Conservation (phyloP, 2,888 invertebrate species). For the Colostygia pectinataria region DNA sequence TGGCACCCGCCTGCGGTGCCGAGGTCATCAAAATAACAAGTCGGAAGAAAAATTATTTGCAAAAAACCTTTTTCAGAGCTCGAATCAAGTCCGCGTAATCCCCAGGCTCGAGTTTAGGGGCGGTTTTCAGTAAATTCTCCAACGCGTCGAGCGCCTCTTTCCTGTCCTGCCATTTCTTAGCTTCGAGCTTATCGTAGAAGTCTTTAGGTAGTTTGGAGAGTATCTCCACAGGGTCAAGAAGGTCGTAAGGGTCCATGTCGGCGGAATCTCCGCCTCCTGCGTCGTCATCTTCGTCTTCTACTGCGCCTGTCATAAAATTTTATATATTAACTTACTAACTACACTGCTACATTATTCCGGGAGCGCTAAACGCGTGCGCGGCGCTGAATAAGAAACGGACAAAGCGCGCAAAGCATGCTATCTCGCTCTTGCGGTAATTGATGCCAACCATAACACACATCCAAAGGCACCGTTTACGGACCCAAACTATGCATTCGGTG, state of each 20-base stretch:
- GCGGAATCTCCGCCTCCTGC: constrained; percentile 84
- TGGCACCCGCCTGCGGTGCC: too few relatives aligned
- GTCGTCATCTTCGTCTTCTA: constrained; percentile 81
- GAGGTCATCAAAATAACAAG: too few relatives aligned
- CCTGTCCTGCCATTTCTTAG: constrained; percentile 98
- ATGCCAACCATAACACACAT: too few relatives aligned
- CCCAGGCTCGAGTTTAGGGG: constrained; percentile 94
- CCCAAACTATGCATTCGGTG: too few relatives aligned
- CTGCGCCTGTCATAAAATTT: constrained; percentile 49
- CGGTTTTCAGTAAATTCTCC: constrained; percentile 88
- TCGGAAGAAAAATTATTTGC: too few relatives aligned
- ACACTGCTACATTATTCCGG: too few relatives aligned
- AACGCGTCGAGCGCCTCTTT: constrained; percentile 95
- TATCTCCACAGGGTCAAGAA: constrained; percentile 96
- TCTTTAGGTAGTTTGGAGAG: constrained; percentile 96
- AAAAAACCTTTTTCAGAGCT: constrained; percentile 93
- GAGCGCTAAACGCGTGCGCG: too few relatives aligned
- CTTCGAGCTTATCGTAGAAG: constrained; percentile 96
- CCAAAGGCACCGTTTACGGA: too few relatives aligned
- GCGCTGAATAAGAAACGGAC: too few relatives aligned
- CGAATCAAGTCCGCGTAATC: constrained; percentile 96
- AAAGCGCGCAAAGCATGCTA: too few relatives aligned
- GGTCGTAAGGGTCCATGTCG: constrained; percentile 94
- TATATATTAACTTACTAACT: too few relatives aligned
- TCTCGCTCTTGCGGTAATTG: too few relatives aligned